Evolutionary conservation across 2,888 invertebrate genomes (phyloP), one percentile per base, ranked within the genome.

Genomic region (Drosophila setosimentum): DNA sequence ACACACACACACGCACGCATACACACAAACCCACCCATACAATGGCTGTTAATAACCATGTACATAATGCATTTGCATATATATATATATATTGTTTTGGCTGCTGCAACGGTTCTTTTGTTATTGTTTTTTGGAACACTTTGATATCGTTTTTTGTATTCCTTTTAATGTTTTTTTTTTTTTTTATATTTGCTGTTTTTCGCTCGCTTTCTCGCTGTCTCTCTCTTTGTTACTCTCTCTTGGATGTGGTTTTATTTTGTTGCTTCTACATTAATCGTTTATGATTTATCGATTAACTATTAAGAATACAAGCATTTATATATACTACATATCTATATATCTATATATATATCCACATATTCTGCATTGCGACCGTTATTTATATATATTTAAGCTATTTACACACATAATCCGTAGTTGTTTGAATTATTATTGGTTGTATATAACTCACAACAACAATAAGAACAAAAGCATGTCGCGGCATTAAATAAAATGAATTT

Each of bases 201-300:
- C 24, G 45, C 24, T 45, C 21, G 45, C 21, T 45, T 21, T 21
- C 45, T 21, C 24, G 53, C 40, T 45, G 45, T 24, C 24, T 40
- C 40, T 40, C 37, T 53, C 37, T 68, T 13, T 13, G 16, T n/a
- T 18, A 63, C 21, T 13, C 62, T 63, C 42, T 58, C 11, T 65
- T 65, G 71, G 71, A 70, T 71, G 70, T 68, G 78, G 78, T 71
- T 51, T 78, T 71, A 16, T 67, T 57, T 48, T 60, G 63, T 57
- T 53, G 42, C 48, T 42, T 29, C 29, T 21, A 30, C 58, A 58
- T 60, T 58, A 35, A 53, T 63, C 50, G 70, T 55, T 70, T 59
- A 67, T 59, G 62, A 75, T 77, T 78, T 74, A 74, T 75, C 75
- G 61, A 75, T 63, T 63, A 68, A 75, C 29, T 55, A 55, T 29